phyloP scores from a whole-genome alignment of 2,888 invertebrate species.

The Argyresthia goedartella region DNA sequence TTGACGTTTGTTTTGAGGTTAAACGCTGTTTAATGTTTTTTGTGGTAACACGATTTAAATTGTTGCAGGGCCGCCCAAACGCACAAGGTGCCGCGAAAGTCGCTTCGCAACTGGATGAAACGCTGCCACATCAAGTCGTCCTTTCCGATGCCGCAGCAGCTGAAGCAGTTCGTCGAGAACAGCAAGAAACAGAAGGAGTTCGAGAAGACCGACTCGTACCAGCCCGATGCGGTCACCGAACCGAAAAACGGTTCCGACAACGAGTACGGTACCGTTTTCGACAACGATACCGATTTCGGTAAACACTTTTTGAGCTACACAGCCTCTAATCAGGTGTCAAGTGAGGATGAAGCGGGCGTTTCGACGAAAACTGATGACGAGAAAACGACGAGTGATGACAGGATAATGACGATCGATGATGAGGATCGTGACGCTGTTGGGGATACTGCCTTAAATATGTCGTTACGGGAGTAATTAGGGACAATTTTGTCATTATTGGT shows the following conservation, averaged over 20 bases:
- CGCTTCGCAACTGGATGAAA: constrained; percentile 74
- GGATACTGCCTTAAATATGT: constrained; percentile 43
- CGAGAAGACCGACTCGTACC: constrained; percentile 25
- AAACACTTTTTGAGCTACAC: constrained; percentile 47
- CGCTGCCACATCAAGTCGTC: constrained; percentile 72
- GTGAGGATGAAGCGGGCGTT: constrained; percentile 35
- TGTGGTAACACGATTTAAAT: too few relatives aligned
- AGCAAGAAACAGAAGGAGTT: constrained; percentile 60
- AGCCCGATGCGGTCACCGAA: constrained; percentile 17
- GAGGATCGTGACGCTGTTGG: constrained; percentile 17
- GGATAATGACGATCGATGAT: neutral
- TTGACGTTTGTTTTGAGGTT: too few relatives aligned
- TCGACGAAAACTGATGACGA: constrained; percentile 21
- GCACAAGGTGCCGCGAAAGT: constrained; percentile 71
- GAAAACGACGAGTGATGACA: neutral
- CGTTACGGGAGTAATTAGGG: constrained; percentile 32
- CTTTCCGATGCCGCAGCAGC: constrained; percentile 70
- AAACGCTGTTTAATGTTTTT: too few relatives aligned
- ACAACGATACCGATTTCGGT: constrained; percentile 46
- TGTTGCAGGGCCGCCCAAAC: constrained; percentile 67
- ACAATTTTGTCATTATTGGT: too few relatives aligned
- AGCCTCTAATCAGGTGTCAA: constrained; percentile 28
- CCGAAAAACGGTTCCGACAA: constrained; percentile 29
- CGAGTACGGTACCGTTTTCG: constrained; percentile 21
- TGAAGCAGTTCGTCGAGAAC: constrained; percentile 69